Conservation (phyloP, 2,797 vertebrate genomes). For the Manis javanica region DNA sequence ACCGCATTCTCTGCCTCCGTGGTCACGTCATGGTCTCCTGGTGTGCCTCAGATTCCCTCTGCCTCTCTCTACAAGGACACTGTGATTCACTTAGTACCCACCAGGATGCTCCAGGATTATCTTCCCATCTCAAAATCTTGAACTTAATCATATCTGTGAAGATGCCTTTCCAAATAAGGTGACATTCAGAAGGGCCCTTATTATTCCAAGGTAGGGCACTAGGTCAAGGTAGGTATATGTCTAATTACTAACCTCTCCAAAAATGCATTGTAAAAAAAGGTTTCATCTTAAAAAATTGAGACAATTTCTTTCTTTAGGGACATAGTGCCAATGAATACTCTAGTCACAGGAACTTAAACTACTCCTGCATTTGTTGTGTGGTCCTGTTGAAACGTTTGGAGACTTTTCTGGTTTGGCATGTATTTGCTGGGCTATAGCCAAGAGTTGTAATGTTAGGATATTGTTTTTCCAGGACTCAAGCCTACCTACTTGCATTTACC, state of each 20-base stretch:
- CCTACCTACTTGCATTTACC: slow-evolving; percentile 64
- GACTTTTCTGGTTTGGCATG: not conserved
- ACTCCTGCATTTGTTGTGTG: not conserved
- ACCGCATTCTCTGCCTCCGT: not conserved
- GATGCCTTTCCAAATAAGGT: not conserved
- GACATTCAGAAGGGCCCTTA: not conserved
- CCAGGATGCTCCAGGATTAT: not conserved
- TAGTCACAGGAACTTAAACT: not conserved
- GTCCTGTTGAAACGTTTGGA: not conserved
- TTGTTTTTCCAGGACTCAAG: slow-evolving; percentile 63
- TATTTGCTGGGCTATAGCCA: slow-evolving; percentile 3
- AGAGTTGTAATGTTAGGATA: slow-evolving; percentile 41
- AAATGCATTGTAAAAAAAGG: not conserved
- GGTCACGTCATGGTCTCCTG: not conserved
- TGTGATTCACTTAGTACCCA: not conserved
- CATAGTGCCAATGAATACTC: not conserved
- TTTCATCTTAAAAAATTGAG: not conserved
- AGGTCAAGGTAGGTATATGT: not conserved
- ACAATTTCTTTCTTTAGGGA: not conserved
- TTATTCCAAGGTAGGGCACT: not conserved
- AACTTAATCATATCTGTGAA: not conserved
- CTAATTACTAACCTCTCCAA: slow-evolving; percentile 21
- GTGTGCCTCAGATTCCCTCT: not conserved
- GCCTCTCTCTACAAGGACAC: not conserved
- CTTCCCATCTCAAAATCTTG: not conserved